A percentile compares a stretch with the other conserved stretches of the same genome.
Evolutionary conservation across 2,113 vertebrate species (phyloP).

Genomic region (Lynx canadensis): DNA sequence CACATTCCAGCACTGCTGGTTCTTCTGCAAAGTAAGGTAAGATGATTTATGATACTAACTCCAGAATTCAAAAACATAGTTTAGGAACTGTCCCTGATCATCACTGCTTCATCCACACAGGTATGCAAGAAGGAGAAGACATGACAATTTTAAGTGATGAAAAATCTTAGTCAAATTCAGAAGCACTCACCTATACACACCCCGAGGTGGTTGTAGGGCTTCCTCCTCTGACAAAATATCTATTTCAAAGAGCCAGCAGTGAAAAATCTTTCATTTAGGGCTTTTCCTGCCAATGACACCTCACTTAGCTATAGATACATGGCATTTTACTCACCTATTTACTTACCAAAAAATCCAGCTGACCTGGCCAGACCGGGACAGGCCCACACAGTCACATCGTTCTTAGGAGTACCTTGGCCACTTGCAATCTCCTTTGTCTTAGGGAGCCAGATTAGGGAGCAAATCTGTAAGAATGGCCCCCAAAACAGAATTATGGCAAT

Average conservation of each 20-base stretch:
- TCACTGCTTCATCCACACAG: background rate
- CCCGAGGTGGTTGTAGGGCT: background rate
- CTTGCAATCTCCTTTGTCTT: slow-evolving; percentile 82
- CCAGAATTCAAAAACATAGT: background rate
- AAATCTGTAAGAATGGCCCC: slow-evolving; percentile 83
- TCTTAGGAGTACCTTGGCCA: slow-evolving; percentile 85
- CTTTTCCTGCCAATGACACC: background rate
- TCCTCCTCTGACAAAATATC: background rate
- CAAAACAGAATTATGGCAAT: slow-evolving; percentile 34
- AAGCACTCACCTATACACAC: background rate
- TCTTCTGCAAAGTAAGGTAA: background rate
- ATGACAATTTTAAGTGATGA: background rate
- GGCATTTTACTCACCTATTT: background rate
- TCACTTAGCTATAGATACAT: background rate
- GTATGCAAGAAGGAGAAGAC: background rate
- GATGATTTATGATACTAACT: background rate
- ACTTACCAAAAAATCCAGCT: slow-evolving; percentile 83
- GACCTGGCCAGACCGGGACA: slow-evolving; percentile 79
- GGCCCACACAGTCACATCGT: slow-evolving; percentile 84
- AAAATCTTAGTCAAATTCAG: background rate
- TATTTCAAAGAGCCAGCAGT: background rate
- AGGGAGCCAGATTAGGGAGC: slow-evolving; percentile 87
- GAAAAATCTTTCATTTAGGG: background rate
- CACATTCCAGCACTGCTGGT: background rate
- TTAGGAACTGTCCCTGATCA: background rate